Percentiles rank a stretch among this genome's conserved stretches.
phyloP scores from a whole-genome alignment of 2,888 invertebrate species.

The Eutolmus rufibarbis region DNA sequence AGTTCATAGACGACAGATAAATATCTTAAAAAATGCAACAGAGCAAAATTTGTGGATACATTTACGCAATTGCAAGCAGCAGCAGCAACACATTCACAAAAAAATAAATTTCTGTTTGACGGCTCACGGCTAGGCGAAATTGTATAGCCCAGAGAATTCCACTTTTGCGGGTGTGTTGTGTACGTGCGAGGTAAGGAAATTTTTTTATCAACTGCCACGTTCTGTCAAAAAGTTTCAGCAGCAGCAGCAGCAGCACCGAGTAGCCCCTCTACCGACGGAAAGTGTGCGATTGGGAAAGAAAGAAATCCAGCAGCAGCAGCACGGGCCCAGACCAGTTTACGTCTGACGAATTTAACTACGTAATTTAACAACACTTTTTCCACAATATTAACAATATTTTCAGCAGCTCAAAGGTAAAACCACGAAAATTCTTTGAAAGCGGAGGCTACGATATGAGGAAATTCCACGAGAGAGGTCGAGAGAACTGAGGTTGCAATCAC shows the following conservation, averaged over 20 bases:
- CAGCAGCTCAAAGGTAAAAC: neutral
- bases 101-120: neutral
- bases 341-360: neutral
- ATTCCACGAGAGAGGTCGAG: neutral
- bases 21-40: neutral
- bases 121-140: neutral
- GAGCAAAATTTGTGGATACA: neutral
- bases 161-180: slow-evolving; percentile 3
- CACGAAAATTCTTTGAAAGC: neutral
- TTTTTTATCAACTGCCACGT: slow-evolving; percentile 44
- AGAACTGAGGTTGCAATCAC: neutral
- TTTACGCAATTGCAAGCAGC: slow-evolving; percentile 17
- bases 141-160: neutral
- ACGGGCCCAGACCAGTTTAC: neutral
- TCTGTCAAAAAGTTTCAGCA: slow-evolving; percentile 40
- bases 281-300: slow-evolving; percentile 4
- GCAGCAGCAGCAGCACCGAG: neutral
- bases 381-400: neutral
- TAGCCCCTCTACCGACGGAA: slow-evolving; percentile 23
- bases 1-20: neutral
- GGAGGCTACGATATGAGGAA: neutral
- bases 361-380: slow-evolving; percentile 7
- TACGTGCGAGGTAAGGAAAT: slow-evolving; percentile 23
- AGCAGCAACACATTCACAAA: neutral
- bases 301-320: slow-evolving; percentile 31